A percentile compares a stretch with the other conserved stretches of the same genome.
These are phyloP conservation scores for Sturnira hondurensis DNA, from an alignment of 2,113 vertebrate species.

Conservation along the genomic window DNA sequence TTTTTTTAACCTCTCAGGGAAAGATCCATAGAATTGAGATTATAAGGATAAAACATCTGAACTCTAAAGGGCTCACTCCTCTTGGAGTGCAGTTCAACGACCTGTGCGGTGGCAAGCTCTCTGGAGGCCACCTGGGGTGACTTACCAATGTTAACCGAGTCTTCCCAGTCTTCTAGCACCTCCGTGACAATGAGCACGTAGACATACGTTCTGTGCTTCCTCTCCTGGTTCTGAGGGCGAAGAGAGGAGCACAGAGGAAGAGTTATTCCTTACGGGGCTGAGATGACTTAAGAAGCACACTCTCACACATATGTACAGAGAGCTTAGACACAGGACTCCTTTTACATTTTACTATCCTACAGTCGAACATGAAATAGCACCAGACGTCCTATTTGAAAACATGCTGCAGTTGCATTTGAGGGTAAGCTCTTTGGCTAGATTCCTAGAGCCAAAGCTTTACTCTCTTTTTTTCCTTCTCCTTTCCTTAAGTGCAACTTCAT, in stretches of 20 bases:
- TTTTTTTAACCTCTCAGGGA: neutral
- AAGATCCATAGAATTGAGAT: neutral
- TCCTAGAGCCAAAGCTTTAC: neutral
- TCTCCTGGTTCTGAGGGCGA: slow-evolving; percentile 90
- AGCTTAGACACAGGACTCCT: neutral
- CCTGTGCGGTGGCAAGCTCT: neutral
- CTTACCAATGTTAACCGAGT: slow-evolving; percentile 98
- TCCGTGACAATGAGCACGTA: slow-evolving; percentile 97
- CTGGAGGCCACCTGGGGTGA: neutral
- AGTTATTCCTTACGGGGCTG: neutral
- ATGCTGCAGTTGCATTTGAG: neutral
- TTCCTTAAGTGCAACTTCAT: neutral
- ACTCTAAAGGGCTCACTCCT: neutral
- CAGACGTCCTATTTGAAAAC: neutral
- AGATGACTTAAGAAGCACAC: neutral
- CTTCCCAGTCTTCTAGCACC: slow-evolving; percentile 98
- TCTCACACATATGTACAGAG: neutral
- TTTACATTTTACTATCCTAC: neutral
- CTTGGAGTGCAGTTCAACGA: too few species aligned
- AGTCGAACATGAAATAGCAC: neutral
- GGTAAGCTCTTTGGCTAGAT: neutral
- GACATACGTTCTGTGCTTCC: slow-evolving; percentile 98
- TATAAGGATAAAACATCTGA: neutral
- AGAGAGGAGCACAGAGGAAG: neutral
- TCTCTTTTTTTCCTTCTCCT: neutral